These are phyloP conservation scores for Thalassaphorura encarpata DNA, from an alignment of 1,140 invertebrate genomes.

Conservation along the genomic window DNA sequence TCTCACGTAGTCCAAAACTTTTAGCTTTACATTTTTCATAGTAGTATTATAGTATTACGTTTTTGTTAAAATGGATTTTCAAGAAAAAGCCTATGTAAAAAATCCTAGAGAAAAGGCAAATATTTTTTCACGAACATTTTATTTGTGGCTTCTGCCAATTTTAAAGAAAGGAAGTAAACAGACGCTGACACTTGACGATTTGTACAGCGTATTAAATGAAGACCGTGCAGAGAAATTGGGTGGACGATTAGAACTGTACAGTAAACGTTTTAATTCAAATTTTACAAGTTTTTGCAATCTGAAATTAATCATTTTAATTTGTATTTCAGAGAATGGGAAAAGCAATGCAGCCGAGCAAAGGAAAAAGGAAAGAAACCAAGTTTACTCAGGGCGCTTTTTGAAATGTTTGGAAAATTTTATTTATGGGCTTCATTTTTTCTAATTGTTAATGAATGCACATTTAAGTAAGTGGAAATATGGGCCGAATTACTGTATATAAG, in stretches of 20 bases:
- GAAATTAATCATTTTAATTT: background rate
- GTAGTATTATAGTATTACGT: no score
- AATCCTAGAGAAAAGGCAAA: constrained; percentile 1
- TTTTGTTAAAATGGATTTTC: no score
- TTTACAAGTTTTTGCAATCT: background rate
- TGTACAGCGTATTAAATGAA: constrained; percentile 27
- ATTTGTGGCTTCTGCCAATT: constrained; percentile 28
- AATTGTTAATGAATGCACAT: constrained; percentile 15
- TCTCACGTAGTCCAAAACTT: no score
- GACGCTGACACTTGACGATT: constrained; percentile 33
- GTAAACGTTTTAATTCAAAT: background rate
- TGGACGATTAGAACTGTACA: constrained; percentile 11
- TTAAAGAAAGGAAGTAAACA: constrained; percentile 31
- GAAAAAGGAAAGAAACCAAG: constrained; percentile 9
- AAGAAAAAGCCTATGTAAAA: no score
- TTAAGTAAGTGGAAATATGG: background rate
- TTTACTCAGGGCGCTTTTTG: constrained; percentile 7
- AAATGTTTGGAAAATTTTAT: constrained; percentile 14
- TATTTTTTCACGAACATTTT: constrained; percentile 6
- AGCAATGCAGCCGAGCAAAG: constrained; percentile 1
- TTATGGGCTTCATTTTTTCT: constrained; percentile 2
- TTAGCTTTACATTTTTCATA: no score
- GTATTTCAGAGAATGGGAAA: constrained; percentile 15
- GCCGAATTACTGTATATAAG: background rate
- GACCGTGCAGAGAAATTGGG: constrained; percentile 1